These are phyloP conservation scores for Ptilorrhoa leucosticta DNA, from an alignment of 2,113 vertebrate genomes.

Conservation along the genomic window DNA sequence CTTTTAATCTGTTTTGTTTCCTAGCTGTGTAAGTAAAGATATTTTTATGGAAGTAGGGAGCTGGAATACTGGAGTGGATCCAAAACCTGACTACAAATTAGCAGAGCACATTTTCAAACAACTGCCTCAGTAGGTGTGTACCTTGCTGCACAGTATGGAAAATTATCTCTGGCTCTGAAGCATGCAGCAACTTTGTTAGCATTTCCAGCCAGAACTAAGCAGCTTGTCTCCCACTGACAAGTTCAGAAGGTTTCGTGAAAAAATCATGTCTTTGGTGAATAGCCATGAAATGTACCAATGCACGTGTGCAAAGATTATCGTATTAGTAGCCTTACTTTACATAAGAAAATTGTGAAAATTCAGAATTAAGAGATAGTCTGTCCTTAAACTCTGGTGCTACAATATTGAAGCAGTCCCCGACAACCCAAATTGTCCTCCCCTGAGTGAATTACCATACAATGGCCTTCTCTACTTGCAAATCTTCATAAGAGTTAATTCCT, in stretches of 20 bases:
- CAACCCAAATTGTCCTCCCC: neutral
- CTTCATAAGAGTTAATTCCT: neutral
- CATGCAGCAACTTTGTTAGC: neutral
- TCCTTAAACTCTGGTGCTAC: neutral
- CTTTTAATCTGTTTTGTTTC: conserved; percentile 24
- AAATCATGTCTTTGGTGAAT: neutral
- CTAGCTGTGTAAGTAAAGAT: neutral
- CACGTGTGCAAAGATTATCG: neutral
- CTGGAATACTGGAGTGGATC: neutral
- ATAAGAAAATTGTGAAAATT: neutral
- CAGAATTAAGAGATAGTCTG: neutral
- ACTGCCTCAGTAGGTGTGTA: neutral
- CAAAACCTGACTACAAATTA: neutral
- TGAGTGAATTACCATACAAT: neutral
- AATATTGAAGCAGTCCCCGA: neutral
- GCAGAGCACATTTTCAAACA: neutral
- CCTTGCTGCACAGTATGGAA: neutral
- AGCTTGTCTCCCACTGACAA: neutral
- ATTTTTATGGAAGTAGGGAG: neutral
- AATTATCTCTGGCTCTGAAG: neutral
- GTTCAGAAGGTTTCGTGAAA: conserved; percentile 8
- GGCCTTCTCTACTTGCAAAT: neutral
- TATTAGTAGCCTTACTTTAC: neutral
- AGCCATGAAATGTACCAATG: neutral
- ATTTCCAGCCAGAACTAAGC: conserved; percentile 2